Evolutionary conservation across 1,140 invertebrate genomes (phyloP).

Genomic region (Brachionus asplanchnoidis): DNA sequence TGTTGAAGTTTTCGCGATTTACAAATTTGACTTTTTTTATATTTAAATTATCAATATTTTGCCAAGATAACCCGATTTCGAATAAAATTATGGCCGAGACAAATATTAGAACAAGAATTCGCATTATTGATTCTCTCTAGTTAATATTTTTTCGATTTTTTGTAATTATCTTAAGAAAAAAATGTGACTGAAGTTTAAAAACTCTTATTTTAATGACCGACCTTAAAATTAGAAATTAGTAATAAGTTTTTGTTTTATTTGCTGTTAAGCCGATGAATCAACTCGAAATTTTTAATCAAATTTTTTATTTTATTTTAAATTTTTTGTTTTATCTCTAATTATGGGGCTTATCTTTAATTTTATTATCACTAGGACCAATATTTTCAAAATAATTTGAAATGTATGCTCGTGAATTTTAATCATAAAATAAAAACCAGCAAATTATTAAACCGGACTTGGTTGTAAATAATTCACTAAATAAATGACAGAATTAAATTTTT

Average conservation of each 20-base stretch:
- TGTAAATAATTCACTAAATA: neutral
- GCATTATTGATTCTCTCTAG: neutral
- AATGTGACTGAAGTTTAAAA: neutral
- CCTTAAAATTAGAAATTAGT: neutral
- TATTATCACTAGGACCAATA: neutral
- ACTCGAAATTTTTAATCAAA: neutral
- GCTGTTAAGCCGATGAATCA: conserved; percentile 22
- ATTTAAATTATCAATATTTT: neutral
- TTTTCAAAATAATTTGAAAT: neutral
- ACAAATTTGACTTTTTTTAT: neutral
- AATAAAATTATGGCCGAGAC: neutral
- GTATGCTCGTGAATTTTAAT: neutral
- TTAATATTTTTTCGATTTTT: neutral
- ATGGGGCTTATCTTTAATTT: conserved; percentile 19
- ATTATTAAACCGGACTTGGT: neutral
- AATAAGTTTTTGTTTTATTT: conserved; percentile 8
- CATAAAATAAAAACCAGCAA: neutral
- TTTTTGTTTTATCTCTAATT: conserved; percentile 15
- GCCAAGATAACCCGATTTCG: neutral
- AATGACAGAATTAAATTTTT: neutral
- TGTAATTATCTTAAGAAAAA: neutral
- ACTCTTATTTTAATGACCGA: neutral
- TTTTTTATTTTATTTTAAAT: neutral
- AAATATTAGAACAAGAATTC: neutral
- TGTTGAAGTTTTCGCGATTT: neutral